Evolutionary conservation across 1,140 invertebrate genomes (phyloP).

Genomic region (Lethocerus indicus): DNA sequence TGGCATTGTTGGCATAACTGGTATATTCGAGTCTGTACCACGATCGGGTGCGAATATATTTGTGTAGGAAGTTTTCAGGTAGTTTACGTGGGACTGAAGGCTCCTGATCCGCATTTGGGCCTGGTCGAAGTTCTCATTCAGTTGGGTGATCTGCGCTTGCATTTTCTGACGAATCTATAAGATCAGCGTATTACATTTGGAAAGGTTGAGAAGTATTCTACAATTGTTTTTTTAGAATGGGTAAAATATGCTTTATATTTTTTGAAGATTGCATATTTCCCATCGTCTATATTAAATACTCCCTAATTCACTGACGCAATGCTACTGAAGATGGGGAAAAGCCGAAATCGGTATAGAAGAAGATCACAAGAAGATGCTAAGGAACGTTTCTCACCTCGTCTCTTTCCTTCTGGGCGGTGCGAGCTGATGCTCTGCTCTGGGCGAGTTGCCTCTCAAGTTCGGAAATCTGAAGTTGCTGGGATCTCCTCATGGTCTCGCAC

Average conservation of each 20-base stretch:
- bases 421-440: conserved; percentile 37
- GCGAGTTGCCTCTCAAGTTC: conserved; percentile 46
- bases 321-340: neutral
- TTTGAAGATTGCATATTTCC: neutral
- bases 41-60: conserved; percentile 6
- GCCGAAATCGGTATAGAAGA: neutral
- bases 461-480: conserved; percentile 40
- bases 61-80: conserved; percentile 33
- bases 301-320: neutral
- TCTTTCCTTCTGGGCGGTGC: conserved; percentile 41
- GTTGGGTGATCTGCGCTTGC: conserved; percentile 43
- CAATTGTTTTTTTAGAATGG: too few species aligned
- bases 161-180: conserved; percentile 41
- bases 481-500: conserved; percentile 36
- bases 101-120: conserved; percentile 42
- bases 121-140: conserved; percentile 47
- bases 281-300: neutral
- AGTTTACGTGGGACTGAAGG: conserved; percentile 42
- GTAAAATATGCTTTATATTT: neutral
- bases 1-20: neutral
- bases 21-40: neutral
- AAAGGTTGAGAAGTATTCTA: too few species aligned
- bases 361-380: too few species aligned
- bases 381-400: conserved; percentile 40
- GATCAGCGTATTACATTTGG: too few species aligned